Evolutionary conservation across 64 coral and sea anemone species (phyloP).

Genomic region (Acropora yongei): DNA sequence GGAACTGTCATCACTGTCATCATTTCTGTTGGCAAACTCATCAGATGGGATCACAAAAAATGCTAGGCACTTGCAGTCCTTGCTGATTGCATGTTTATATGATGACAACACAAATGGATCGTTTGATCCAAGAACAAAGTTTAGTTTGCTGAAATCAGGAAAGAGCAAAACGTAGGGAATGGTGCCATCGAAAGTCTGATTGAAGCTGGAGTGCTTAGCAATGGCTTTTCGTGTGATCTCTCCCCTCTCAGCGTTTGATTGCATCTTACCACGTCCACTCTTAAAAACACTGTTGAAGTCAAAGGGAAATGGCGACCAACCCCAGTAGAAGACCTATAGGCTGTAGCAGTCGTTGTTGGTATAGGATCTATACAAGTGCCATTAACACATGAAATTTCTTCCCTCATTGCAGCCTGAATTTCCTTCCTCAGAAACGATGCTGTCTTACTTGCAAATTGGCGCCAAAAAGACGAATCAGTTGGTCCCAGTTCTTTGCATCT

Average conservation of each 20-base stretch:
- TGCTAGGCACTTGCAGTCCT: constrained; percentile 70
- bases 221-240: constrained; percentile 52
- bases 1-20: neutral
- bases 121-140: constrained; percentile 4
- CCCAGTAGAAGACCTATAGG: no score
- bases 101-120: constrained; percentile 54
- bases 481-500: no score
- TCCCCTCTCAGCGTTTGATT: constrained; percentile 47
- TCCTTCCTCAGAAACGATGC: no score
- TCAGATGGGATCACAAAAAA: constrained; percentile 60
- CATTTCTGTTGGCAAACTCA: constrained; percentile 37
- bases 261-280: constrained; percentile 48
- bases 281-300: constrained; percentile 46
- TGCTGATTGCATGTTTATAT: constrained; percentile 69
- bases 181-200: constrained; percentile 59
- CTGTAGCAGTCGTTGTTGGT: no score
- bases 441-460: no score
- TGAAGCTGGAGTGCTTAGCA: constrained; percentile 57
- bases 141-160: constrained; percentile 59
- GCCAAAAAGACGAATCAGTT: no score
- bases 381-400: no score
- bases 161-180: constrained; percentile 59
- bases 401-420: no score
- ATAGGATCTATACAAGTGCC: no score
- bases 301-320: neutral